Evolutionary conservation across 2,797 vertebrate species (phyloP), one percentile per base, ranked within the genome.

Genomic region (Sphenopsis melanotis): DNA sequence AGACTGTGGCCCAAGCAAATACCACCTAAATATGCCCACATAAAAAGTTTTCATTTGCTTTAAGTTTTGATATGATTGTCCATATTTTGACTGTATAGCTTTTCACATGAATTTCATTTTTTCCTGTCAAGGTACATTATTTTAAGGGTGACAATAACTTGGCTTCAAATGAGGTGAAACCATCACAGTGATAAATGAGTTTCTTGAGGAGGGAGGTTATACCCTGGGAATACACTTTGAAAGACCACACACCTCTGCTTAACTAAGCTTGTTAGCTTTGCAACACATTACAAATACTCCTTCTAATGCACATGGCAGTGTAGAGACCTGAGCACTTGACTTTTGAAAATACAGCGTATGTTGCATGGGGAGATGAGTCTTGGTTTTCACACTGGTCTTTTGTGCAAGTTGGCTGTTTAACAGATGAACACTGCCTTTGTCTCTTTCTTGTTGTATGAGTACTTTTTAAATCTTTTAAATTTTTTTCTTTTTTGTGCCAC

Each of bases 191-290:
- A 99, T 98, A 98, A 99, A 98, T 98, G 98, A 98, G 98, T 97
- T 98, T 98, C 95, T 96, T 96, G 97, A 97, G 97, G 76, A 96
- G 96, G 95, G 97, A 87, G 27, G 90, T 94, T 96, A 78, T 75
- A 41, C 85, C 93, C 81, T 60, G 90, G 97, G 94, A 96, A 95
- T 91, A 66, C 30, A 71, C 93, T 95, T 93, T 93, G 85, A 70
- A 94, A 97, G 99, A 99, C 99, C 99, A 99, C 99, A 99, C 99
- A 99, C 98, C 97, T 98, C 97, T 96, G 91, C 94, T 94, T 96
- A 93, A 94, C 96, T 77, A 95, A 96, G 96, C 92, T 95, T 96
- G 95, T 97, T 89, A 90, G 93, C 87, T 93, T 95, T 97, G 89
- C 87, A 97, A 91, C 68, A 81, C 59, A 91, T 95, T 96, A 94